Base-by-base conservation (phyloP, 2,797 vertebrate species). In the Staurois parvus region DNA sequence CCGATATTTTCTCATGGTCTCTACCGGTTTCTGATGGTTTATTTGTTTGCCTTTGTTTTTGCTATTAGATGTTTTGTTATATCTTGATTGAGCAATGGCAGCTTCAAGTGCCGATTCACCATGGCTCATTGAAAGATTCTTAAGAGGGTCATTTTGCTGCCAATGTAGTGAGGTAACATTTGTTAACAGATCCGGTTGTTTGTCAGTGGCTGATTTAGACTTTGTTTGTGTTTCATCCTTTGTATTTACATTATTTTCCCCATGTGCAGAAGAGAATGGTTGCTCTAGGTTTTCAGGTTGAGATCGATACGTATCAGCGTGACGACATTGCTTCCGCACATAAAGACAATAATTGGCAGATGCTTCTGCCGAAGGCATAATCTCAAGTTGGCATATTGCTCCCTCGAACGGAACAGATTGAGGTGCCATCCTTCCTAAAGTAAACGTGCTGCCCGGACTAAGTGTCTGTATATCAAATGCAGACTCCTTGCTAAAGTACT, bases 301-400 rank as follows among this genome's bases (percentile, higher is more conserved):
- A 89, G 94, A 96, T 94, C 95, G 95, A 82, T 96, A 94, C 0
- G 95, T 96, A 91, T 97, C 96, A 59, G 96, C 94, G 88, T 92
- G 95, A 88, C 91, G 94, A 92, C 98, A 99, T 87, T 96, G 96
- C 92, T 95, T 96, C 90, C 95, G 98, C 91, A 98, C 91, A 29
- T 96, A 96, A 91, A 94, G 94, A 91, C 98, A 99, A 90, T 99
- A 99, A 91, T 96, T 94, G 34, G 93, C 92, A 89, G 96, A 96
- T 85, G 96, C 96, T 93, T 95, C 94, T 70, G 96, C 94, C 40
- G 96, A 96, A 48, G 97, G 97, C 93, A 99, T 96, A 76, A 99
- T 93, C 89, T 99, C 97, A 87, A 99, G 90, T 90, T 99, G 98
- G 90, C 98, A 99, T 82, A 99, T 83, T 84, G 91, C 91, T 85